Base-by-base conservation (phyloP, 2,888 invertebrate genomes). In the Carabus problematicus region DNA sequence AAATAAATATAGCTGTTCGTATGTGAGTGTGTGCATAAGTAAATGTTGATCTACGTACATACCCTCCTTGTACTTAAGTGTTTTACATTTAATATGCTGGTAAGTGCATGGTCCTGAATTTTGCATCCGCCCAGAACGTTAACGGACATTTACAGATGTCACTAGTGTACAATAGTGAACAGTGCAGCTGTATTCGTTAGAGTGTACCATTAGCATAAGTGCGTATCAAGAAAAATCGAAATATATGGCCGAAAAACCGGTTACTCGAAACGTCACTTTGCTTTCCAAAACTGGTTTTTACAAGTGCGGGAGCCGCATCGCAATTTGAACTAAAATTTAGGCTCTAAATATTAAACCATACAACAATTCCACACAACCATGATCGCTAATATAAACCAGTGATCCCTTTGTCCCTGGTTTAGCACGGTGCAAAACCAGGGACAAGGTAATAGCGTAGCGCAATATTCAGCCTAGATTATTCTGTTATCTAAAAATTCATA, bases 11-110 rank as follows among this genome's bases (percentile, higher is more conserved):
- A n/a, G n/a, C 2, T 29, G 29, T 6, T 29, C 6, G 29, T 29
- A 29, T 29, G 6, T 29, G n/a, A 29, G 29, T 29, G 29, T 29
- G 6, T n/a, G n/a, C n/a, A 29, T 29, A 6, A 6, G 29, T 29
- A 29, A 29, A 29, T 29, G 29, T 29, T 29, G 2, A 29, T 29
- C 2, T 29, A 29, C 6, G 29, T 29, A 29, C 6, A 7, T 45
- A 45, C 45, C 1, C 45, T n/a, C 45, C 45, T 45, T 45, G 14
- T 12, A 41, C 47, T 66, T 55, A 59, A 66, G 66, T 66, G 66
- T 66, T 66, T 66, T 66, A 66, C 59, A 66, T 66, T 66, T 66
- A 66, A 66, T 66, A 66, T 58, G 41, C 66, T 58, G 66, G 47
- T 66, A 59, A 66, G 59, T 41, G 66, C 56, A 45, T 16, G 47